Evolutionary conservation across 1,140 invertebrate genomes (phyloP).

Genomic region (Dreissena rostriformis): DNA sequence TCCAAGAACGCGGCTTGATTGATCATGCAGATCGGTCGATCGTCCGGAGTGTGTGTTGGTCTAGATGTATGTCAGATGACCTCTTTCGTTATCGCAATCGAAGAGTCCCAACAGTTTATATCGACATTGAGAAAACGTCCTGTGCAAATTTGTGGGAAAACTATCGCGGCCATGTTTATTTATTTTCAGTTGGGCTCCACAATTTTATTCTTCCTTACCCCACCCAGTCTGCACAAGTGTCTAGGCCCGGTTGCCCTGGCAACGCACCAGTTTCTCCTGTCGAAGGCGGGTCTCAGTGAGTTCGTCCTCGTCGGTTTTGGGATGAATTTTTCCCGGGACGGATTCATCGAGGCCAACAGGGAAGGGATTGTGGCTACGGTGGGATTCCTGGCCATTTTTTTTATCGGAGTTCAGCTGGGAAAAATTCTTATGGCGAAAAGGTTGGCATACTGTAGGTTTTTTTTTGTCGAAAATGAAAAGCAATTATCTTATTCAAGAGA

Average conservation of each 20-base stretch:
- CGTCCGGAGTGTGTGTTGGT: too few relatives aligned
- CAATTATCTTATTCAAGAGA: too few relatives aligned
- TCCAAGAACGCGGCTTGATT: too few relatives aligned
- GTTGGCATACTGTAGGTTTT: slow-evolving; percentile 1
- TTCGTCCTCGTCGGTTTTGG: slow-evolving; percentile 86
- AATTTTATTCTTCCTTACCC: slow-evolving; percentile 82
- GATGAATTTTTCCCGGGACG: slow-evolving; percentile 78
- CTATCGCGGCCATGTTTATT: too few relatives aligned
- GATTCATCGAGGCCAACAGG: slow-evolving; percentile 90
- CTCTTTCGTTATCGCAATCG: too few relatives aligned
- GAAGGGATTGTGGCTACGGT: slow-evolving; percentile 92
- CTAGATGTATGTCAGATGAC: too few relatives aligned
- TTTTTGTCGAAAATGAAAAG: too few relatives aligned
- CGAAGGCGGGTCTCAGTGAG: slow-evolving; percentile 83
- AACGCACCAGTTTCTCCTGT: slow-evolving; percentile 88
- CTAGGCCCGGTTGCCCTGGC: slow-evolving; percentile 83
- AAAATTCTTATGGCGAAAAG: slow-evolving; percentile 73
- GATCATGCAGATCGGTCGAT: too few relatives aligned
- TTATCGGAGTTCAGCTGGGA: slow-evolving; percentile 87
- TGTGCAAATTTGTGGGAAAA: too few relatives aligned
- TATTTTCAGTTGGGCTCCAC: slow-evolving; percentile 84
- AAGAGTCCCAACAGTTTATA: too few relatives aligned
- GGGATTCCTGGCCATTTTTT: slow-evolving; percentile 92
- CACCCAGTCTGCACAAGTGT: slow-evolving; percentile 16
- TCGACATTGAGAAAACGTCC: too few relatives aligned